Evolutionary conservation across 2,888 invertebrate genomes (phyloP).

Genomic region (Rhorus exstirpatorius): DNA sequence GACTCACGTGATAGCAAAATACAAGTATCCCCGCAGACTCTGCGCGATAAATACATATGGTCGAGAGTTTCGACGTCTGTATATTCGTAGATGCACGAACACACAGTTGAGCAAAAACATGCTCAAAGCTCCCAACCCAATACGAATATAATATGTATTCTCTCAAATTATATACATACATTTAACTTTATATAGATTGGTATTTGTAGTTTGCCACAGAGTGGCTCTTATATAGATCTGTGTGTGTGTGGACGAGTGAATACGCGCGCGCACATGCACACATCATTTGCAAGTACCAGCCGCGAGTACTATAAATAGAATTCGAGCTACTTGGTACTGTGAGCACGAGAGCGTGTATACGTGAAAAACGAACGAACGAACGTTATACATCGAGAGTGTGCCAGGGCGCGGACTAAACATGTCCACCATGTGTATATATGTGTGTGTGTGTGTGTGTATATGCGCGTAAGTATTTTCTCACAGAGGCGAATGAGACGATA

Average conservation of each 20-base stretch:
- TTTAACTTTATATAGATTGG: conserved; percentile 1
- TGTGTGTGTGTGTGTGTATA: neutral
- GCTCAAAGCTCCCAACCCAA: conserved; percentile 17
- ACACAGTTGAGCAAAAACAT: conserved; percentile 22
- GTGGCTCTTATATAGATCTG: conserved; percentile 28
- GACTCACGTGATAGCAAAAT: conserved; percentile 54
- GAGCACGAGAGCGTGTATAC: conserved; percentile 57
- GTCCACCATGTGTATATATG: neutral
- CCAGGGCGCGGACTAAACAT: conserved; percentile 63
- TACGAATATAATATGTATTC: conserved; percentile 11
- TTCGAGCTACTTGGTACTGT: conserved; percentile 81
- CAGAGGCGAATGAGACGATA: conserved; percentile 7
- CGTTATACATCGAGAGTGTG: conserved; percentile 55
- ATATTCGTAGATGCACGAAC: neutral
- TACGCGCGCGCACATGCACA: conserved; percentile 29
- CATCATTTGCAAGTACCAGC: conserved; percentile 57
- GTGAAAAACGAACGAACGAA: conserved; percentile 57
- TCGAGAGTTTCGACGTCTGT: conserved; percentile 16
- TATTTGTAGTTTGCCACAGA: conserved; percentile 10
- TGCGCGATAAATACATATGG: neutral
- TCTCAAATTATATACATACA: neutral
- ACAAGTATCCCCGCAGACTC: neutral
- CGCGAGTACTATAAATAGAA: conserved; percentile 82
- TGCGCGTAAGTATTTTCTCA: neutral
- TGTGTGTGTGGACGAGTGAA: conserved; percentile 50